A percentile compares a stretch with the other conserved stretches of the same genome.
Evolutionary conservation across 2,888 invertebrate genomes (phyloP).

Genomic region (Agrochola circellaris): DNA sequence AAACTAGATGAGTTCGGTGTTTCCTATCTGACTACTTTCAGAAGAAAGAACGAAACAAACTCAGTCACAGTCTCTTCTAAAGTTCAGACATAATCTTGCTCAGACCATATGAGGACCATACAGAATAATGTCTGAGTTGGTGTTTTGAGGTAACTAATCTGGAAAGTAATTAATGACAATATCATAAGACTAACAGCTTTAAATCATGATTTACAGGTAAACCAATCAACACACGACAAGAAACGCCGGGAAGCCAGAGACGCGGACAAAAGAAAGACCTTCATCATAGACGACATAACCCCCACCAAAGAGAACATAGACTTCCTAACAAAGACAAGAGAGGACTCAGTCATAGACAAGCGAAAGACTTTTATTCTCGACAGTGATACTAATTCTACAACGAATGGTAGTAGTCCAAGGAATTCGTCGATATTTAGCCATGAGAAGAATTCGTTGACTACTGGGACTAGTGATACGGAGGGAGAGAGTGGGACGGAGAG

Average conservation of each 20-base stretch:
- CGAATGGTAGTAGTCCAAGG: constrained; percentile 87
- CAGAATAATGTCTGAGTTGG: too few relatives aligned
- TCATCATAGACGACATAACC: constrained; percentile 84
- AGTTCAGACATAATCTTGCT: too few relatives aligned
- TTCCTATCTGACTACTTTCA: too few relatives aligned
- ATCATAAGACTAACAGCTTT: too few relatives aligned
- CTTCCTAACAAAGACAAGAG: constrained; percentile 75
- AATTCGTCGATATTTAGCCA: constrained; percentile 88
- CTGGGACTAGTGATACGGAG: constrained; percentile 85
- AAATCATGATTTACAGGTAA: constrained; percentile 74
- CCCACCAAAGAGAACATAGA: constrained; percentile 86
- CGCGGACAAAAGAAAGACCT: constrained; percentile 83
- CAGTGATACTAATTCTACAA: constrained; percentile 87
- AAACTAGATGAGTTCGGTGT: too few relatives aligned
- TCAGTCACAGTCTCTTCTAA: too few relatives aligned
- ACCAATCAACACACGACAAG: constrained; percentile 78
- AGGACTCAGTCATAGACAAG: constrained; percentile 81
- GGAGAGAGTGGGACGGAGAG: constrained; percentile 87
- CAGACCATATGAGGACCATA: too few relatives aligned
- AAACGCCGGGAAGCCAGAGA: constrained; percentile 76
- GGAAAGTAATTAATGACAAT: too few relatives aligned
- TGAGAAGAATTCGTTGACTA: constrained; percentile 79
- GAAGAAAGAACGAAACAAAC: too few relatives aligned
- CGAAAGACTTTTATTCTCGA: constrained; percentile 87
- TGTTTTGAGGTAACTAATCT: too few relatives aligned